Base-by-base conservation (phyloP, 2,888 invertebrate genomes). In the Achlya flavicornis region DNA sequence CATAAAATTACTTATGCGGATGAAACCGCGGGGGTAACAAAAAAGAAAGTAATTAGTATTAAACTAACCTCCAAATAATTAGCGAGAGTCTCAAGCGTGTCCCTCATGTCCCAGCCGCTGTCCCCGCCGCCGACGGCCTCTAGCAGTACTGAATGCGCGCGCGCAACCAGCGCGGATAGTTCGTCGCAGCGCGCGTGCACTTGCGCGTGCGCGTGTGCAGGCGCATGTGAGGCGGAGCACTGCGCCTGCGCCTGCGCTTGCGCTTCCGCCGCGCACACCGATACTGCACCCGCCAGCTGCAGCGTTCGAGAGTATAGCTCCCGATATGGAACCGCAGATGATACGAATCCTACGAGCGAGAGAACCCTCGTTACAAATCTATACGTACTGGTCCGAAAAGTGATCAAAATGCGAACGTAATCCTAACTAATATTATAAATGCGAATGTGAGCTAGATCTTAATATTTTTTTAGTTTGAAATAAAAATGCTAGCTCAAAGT, bases 61-160 rank as follows among this genome's bases (percentile, higher is more conserved):
- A 12, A 12, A 77, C 87, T 76, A 63, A 96, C 96, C 94, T 96
- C 96, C 67, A 96, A 87, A 76, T 94, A 94, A 77, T 95, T 95
- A 19, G 95, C 94, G 46, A 95, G 88, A 43, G 88, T 87, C 76
- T 95, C 95, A 71, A 95, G 90, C 5, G 91, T 84, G 41, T 92
- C 93, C 14, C 95, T 84, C 64, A 94, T 83, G 32, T 77, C 74
- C 94, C 94, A 95, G 12, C 88, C 78, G 8, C 84, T 10, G 80
- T 61, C 89, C 83, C 14, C 68, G 62, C 48, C 65, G 66, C 57
- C 46, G 41, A n/a, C 64, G 62, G 61, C 67, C 35, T 66, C 69
- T 0, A 5, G 41, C 5, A 62, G 66, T 60, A 69, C 58, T 66
- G 62, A 32, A 65, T 35, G 61, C 19, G 58, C 63, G 62, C 66